These are phyloP conservation scores for Trachythela sp. DNA, from an alignment of 64 coral and sea anemone genomes.

Conservation along the genomic window DNA sequence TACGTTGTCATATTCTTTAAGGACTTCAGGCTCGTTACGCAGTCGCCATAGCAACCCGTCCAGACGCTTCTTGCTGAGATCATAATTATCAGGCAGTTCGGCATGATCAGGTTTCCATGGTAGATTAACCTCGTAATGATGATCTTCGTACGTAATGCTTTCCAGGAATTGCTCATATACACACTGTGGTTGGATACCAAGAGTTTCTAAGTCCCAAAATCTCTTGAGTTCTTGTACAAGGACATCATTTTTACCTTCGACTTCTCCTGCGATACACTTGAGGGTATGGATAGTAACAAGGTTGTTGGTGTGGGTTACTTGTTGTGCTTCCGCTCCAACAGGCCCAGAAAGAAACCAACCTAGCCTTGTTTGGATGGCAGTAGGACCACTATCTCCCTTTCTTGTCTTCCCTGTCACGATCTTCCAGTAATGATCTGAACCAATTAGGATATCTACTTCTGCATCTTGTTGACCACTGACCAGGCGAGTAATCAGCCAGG, in stretches of 20 bases:
- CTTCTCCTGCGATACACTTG: background rate
- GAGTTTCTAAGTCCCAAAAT: background rate
- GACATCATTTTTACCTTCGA: background rate
- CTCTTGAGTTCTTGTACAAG: background rate
- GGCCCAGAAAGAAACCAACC: slow-evolving; percentile 47
- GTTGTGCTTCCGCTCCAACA: background rate
- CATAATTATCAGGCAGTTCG: slow-evolving; percentile 32
- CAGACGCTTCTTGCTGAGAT: slow-evolving; percentile 30
- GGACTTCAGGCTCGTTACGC: slow-evolving; percentile 34
- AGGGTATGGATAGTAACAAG: background rate
- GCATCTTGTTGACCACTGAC: background rate
- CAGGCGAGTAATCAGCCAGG: slow-evolving; percentile 28
- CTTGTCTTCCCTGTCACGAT: slow-evolving; percentile 33
- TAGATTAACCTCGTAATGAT: slow-evolving; percentile 20
- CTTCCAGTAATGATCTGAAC: slow-evolving; percentile 40
- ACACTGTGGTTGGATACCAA: background rate
- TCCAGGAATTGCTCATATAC: background rate
- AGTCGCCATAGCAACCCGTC: slow-evolving; percentile 25
- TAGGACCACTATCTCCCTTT: slow-evolving; percentile 36
- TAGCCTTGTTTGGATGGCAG: slow-evolving; percentile 40
- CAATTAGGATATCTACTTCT: slow-evolving; percentile 34
- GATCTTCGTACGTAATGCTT: background rate
- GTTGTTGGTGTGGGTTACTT: background rate
- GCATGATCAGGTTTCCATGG: slow-evolving; percentile 45
- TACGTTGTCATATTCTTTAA: slow-evolving; percentile 43